Evolutionary conservation across 1,140 invertebrate genomes (phyloP), one percentile per base, ranked within the genome.

Genomic region (Rhyzopertha dominica): DNA sequence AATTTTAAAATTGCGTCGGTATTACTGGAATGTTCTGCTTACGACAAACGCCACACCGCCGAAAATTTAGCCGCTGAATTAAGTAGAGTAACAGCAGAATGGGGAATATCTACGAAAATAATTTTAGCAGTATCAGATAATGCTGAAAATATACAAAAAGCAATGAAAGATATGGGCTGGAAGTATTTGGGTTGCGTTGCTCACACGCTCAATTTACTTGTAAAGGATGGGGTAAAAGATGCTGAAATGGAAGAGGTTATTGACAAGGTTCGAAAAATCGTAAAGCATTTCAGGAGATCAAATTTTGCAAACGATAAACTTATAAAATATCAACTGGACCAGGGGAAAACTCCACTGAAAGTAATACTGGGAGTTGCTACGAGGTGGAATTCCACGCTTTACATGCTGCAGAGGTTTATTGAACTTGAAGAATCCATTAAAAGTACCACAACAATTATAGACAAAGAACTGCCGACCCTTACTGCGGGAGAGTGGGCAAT

Each of bases 351-450:
- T 5, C 22, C 36, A 8, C 39, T 42, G 35, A 47, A 44, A 16
- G 26, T 61, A 35, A 30, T 53, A 23, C 51, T 61, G 40, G 53
- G 62, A 24, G 58, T 61, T 5, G 38, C 34, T 0, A 67, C 63
- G 5, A 34, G 67, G 12, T 69, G 64, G 62, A 67, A 66, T 24
- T 59, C 55, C 9, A 59, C 51, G 8, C 66, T 47, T 51, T 58
- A 58, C 20, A 67, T 66, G 60, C 17, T 67, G 3, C 25, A 61
- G 28, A 31, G 62, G 47, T 61, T 63, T 52, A 9, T 65, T 5
- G 43, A 53, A 7, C 36, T 64, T 7, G 46, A 52, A 41, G 36
- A 56, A 26, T 19, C 34, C 29, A 26, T 61, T 19, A 25, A n/a
- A n/a, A n/a, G n/a, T n/a, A n/a, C n/a, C n/a, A n/a, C n/a, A n/a